A percentile compares a stretch with the other conserved stretches of the same genome.
phyloP scores from a whole-genome alignment of 2,888 invertebrate genomes.

The Gastrophysa polygoni region DNA sequence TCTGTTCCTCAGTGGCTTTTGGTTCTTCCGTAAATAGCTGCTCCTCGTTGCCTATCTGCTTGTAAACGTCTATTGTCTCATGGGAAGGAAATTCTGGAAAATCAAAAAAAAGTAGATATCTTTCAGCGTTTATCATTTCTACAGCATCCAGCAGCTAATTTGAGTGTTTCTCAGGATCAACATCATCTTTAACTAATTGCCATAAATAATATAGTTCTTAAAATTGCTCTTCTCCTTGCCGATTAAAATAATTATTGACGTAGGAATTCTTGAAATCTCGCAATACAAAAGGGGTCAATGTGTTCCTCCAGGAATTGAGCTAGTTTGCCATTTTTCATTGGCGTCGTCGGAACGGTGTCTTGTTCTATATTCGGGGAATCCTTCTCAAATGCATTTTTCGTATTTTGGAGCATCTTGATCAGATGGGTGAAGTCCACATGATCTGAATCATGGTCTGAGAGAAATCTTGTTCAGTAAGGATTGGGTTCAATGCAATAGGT shows the following conservation, averaged over 20 bases:
- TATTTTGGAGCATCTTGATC: conserved; percentile 4
- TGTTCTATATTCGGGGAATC: not conserved
- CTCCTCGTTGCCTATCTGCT: not conserved
- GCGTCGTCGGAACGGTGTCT: conserved; percentile 4
- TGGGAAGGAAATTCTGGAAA: not conserved
- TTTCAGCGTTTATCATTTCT: not conserved
- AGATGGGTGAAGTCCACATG: not conserved
- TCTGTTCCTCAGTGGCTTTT: no score
- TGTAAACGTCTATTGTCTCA: not conserved
- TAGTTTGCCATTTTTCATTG: conserved; percentile 2
- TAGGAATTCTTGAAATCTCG: not conserved
- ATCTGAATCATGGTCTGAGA: not conserved
- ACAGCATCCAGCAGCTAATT: not conserved
- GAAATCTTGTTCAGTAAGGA: not conserved
- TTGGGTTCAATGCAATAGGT: not conserved
- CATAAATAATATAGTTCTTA: no score
- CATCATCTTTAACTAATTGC: no score
- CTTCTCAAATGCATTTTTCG: conserved; percentile 4
- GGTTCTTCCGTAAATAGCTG: no score
- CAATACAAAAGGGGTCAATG: conserved; percentile 4
- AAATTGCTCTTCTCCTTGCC: no score
- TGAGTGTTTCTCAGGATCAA: no score
- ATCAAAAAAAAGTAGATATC: not conserved
- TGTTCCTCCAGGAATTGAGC: conserved; percentile 2
- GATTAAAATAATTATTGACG: not conserved